Evolutionary conservation across 2,113 vertebrate species (phyloP).

Genomic region (Microtus pennsylvanicus): DNA sequence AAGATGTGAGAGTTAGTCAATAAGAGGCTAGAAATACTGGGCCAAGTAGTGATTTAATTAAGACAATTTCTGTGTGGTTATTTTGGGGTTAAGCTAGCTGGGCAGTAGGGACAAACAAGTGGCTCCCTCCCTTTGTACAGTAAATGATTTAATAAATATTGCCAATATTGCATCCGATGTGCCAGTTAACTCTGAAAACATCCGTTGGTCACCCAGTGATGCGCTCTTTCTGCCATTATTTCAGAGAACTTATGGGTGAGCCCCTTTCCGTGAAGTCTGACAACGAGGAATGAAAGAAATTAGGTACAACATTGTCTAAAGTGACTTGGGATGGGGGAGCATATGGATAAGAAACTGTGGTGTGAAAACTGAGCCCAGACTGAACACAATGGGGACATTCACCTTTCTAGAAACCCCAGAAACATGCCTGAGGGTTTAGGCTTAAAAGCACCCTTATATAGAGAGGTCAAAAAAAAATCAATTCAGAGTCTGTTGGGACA

Average conservation of each 20-base stretch:
- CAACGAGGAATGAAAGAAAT: not conserved
- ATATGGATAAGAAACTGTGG: not conserved
- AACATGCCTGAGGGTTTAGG: not conserved
- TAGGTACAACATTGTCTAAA: not conserved
- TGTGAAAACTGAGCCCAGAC: not conserved
- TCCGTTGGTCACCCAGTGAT: too few species aligned
- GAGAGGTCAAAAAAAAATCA: not conserved
- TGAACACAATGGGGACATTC: not conserved
- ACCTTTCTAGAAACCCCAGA: too few species aligned
- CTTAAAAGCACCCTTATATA: not conserved
- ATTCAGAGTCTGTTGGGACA: not conserved
- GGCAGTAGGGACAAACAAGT: too few species aligned
- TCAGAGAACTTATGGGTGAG: accelerated
- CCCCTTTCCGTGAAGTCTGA: not conserved
- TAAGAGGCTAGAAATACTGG: too few species aligned
- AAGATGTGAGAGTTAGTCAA: too few species aligned
- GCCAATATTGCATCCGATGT: too few species aligned
- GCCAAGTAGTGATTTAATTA: too few species aligned
- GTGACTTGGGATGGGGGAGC: not conserved
- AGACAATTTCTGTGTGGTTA: too few species aligned
- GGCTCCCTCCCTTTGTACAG: too few species aligned
- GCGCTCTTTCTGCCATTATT: not conserved
- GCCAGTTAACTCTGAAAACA: not conserved
- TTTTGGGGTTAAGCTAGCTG: too few species aligned
- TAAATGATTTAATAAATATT: accelerated